phyloP scores from a whole-genome alignment of 2,797 vertebrate genomes.

The Orientallactaga sibirica region DNA sequence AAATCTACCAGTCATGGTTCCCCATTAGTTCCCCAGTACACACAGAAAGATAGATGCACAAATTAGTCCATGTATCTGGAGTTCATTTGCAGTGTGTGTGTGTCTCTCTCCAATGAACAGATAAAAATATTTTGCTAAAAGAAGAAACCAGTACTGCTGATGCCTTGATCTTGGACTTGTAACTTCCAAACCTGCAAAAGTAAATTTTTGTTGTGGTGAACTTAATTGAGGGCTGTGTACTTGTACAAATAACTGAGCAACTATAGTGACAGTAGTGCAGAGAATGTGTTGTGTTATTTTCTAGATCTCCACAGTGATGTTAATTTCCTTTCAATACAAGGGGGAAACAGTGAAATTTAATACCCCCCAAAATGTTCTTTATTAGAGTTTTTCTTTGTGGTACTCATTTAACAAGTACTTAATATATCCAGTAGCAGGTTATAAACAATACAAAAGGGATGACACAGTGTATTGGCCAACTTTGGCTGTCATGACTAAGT shows the following conservation, averaged over 20 bases:
- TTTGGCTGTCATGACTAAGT: background rate
- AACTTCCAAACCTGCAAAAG: conserved; percentile 1
- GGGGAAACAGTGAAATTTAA: background rate
- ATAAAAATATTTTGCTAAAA: too few species aligned
- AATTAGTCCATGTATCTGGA: too few species aligned
- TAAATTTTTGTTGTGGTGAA: background rate
- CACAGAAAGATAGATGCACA: too few species aligned
- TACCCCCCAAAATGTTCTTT: background rate
- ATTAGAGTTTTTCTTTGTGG: background rate
- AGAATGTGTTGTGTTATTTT: background rate
- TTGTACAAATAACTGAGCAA: background rate
- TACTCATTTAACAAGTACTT: background rate
- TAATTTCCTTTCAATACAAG: background rate
- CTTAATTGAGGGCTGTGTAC: background rate
- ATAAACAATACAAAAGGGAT: background rate
- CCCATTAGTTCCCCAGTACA: too few species aligned
- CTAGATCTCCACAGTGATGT: background rate
- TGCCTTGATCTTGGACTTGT: conserved; percentile 3
- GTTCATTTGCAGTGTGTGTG: too few species aligned
- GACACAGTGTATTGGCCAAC: background rate
- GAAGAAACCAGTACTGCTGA: background rate
- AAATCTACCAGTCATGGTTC: too few species aligned
- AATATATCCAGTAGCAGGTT: background rate
- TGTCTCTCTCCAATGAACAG: too few species aligned
- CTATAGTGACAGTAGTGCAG: background rate